Conservation (phyloP, 53 echinoderm and acorn worm genomes). For the Holothuria scabra region DNA sequence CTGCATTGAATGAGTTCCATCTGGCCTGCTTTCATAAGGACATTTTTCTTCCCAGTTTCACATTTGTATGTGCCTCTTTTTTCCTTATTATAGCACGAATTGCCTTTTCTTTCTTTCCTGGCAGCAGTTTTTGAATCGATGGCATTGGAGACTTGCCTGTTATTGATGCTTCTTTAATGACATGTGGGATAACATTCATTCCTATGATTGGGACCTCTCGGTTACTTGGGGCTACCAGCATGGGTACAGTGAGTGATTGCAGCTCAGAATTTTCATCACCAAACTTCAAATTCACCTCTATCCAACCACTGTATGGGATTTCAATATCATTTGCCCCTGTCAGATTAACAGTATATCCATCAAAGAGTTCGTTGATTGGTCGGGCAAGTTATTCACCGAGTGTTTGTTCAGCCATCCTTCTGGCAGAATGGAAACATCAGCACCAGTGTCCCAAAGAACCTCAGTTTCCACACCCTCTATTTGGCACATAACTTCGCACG, state of each 20-base stretch:
- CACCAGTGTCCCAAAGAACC: constrained; percentile 44
- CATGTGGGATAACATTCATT: constrained; percentile 42
- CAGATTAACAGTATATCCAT: neutral
- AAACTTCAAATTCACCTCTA: constrained; percentile 14
- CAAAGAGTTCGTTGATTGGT: constrained; percentile 30
- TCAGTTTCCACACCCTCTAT: constrained; percentile 27
- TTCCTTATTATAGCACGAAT: neutral
- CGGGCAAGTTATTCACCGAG: neutral
- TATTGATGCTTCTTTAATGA: neutral
- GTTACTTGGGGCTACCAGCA: constrained; percentile 29
- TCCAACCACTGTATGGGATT: constrained; percentile 45
- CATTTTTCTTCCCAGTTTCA: constrained; percentile 10
- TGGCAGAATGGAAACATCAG: constrained; percentile 45
- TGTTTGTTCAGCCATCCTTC: neutral
- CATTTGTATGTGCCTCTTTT: neutral
- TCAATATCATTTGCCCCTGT: constrained; percentile 33
- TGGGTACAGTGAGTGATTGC: neutral
- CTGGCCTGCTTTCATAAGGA: constrained; percentile 5
- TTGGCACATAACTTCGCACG: neutral
- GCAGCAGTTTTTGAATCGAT: neutral
- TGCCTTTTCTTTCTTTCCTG: neutral
- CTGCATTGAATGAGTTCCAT: constrained; percentile 18
- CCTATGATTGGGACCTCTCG: constrained; percentile 24
- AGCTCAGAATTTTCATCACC: neutral
- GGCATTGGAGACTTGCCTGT: neutral